phyloP scores from a whole-genome alignment of 2,797 vertebrate species.

The Tachyglossus aculeatus region DNA sequence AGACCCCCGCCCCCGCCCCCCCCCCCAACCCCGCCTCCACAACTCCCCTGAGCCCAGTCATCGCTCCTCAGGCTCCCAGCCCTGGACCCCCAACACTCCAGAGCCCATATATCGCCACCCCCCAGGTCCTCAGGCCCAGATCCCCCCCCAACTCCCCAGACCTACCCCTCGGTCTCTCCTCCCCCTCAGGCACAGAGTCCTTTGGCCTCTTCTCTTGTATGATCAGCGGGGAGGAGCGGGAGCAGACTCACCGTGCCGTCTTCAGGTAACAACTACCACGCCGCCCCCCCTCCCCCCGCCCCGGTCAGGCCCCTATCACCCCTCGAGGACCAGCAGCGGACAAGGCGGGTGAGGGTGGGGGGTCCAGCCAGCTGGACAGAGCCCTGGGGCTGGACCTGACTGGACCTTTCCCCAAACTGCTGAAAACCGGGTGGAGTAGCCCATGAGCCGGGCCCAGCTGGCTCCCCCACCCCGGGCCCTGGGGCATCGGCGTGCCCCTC shows the following conservation, averaged over 20 bases:
- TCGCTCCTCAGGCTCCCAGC: neutral
- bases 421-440: too few relatives aligned
- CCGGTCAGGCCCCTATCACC: too few relatives aligned
- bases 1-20: too few relatives aligned
- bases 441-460: too few relatives aligned
- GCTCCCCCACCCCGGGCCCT: too few relatives aligned
- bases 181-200: constrained; percentile 90
- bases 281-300: neutral
- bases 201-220: constrained; percentile 96
- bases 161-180: neutral
- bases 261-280: constrained; percentile 96
- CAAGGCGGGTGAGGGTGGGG: neutral
- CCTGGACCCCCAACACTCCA: neutral
- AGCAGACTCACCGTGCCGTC: constrained; percentile 95
- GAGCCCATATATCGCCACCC: neutral
- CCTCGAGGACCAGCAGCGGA: neutral
- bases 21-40: too few relatives aligned
- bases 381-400: neutral
- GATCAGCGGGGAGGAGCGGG: constrained; percentile 92
- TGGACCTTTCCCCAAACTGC: too few relatives aligned
- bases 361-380: neutral
- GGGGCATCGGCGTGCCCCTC: neutral
- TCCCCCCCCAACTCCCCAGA: neutral
- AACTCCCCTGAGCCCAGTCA: neutral
- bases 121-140: neutral